Evolutionary conservation across 2,888 invertebrate genomes (phyloP).

Genomic region (Anoplius nigerrimus): DNA sequence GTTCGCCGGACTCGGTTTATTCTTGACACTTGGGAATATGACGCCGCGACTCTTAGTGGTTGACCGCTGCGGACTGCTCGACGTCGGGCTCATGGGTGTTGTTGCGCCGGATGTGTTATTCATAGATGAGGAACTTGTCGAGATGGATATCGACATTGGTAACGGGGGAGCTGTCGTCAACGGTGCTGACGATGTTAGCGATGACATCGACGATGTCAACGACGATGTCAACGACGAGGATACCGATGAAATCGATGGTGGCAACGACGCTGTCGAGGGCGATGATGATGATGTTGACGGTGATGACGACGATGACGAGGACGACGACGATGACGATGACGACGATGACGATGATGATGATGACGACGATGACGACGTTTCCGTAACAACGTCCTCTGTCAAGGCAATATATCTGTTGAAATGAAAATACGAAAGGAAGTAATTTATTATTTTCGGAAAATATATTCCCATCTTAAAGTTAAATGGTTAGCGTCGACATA

Average conservation of each 20-base stretch:
- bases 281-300: constrained; percentile 46
- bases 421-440: too few species aligned
- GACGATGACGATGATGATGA: constrained; percentile 60
- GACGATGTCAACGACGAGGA: constrained; percentile 35
- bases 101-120: constrained; percentile 30
- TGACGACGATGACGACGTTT: constrained; percentile 58
- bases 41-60: constrained; percentile 85
- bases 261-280: constrained; percentile 15
- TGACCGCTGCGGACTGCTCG: constrained; percentile 71
- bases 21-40: constrained; percentile 93
- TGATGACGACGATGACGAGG: constrained; percentile 61
- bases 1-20: constrained; percentile 90
- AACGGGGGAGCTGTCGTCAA: constrained; percentile 14
- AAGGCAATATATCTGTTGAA: constrained; percentile 60
- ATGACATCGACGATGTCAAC: constrained; percentile 24
- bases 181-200: constrained; percentile 7
- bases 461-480: background rate
- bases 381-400: constrained; percentile 63
- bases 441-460: too few species aligned
- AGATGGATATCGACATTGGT: constrained; percentile 34
- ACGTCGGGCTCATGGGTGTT: constrained; percentile 47
- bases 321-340: constrained; percentile 42
- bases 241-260: background rate
- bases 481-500: background rate
- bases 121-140: constrained; percentile 29